Evolutionary conservation across 2,888 invertebrate genomes (phyloP).

Genomic region (Psococerastis gibbosa): DNA sequence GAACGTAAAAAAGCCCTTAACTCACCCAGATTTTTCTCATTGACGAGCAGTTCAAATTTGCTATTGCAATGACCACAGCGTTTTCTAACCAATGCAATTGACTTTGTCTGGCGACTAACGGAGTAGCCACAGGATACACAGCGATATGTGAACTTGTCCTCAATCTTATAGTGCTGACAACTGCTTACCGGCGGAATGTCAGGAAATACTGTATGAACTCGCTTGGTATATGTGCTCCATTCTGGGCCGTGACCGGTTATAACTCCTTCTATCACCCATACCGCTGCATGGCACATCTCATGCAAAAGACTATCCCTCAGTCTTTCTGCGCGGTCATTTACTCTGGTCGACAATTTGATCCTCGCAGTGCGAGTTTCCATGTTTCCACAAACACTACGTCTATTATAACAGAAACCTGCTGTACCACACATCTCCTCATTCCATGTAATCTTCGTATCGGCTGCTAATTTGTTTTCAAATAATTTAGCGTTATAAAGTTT

Average conservation of each 20-base stretch:
- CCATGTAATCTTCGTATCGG: conserved; percentile 54
- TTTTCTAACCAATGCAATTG: conserved; percentile 48
- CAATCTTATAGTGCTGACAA: conserved; percentile 70
- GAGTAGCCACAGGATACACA: conserved; percentile 53
- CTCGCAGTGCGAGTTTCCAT: conserved; percentile 34
- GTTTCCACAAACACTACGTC: conserved; percentile 22
- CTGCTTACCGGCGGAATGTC: conserved; percentile 63
- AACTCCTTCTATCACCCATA: conserved; percentile 58
- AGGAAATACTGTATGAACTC: conserved; percentile 46
- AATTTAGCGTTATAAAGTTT: conserved; percentile 53
- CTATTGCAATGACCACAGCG: conserved; percentile 60
- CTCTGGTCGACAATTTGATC: conserved; percentile 68
- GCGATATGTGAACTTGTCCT: conserved; percentile 72
- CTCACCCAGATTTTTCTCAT: conserved; percentile 28
- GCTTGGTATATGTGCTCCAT: conserved; percentile 68
- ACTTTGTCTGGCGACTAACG: conserved; percentile 62
- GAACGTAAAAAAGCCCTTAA: neutral
- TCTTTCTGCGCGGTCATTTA: conserved; percentile 59
- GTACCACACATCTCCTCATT: conserved; percentile 63
- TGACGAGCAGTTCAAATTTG: conserved; percentile 46
- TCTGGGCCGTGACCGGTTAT: conserved; percentile 64
- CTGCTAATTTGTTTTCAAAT: conserved; percentile 47
- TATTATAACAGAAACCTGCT: conserved; percentile 47
- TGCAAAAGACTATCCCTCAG: conserved; percentile 81
- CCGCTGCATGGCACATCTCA: too few species aligned